Percentiles rank a stretch among this genome's conserved stretches.
These are phyloP conservation scores for Grus americana DNA, from an alignment of 2,113 vertebrate species.

Conservation along the genomic window DNA sequence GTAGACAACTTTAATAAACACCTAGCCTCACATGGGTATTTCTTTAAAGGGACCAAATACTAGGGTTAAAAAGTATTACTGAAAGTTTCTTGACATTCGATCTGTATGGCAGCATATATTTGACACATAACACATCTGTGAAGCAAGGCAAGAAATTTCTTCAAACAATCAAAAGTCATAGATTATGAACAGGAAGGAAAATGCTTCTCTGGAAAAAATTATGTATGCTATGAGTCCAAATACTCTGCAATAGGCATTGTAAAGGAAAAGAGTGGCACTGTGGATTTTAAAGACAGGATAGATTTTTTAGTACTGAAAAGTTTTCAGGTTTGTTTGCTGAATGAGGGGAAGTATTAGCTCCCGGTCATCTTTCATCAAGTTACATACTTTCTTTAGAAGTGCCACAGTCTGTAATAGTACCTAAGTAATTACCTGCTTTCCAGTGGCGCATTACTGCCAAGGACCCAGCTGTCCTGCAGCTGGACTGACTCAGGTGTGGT, in stretches of 20 bases:
- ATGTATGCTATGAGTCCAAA: not conserved
- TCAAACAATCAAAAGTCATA: not conserved
- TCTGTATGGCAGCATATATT: not conserved
- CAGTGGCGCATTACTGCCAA: constrained; percentile 98
- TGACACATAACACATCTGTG: not conserved
- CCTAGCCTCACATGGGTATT: not conserved
- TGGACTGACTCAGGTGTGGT: constrained; percentile 99
- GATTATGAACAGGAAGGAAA: not conserved
- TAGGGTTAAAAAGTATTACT: not conserved
- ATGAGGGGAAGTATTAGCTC: not conserved
- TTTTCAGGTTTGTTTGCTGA: not conserved
- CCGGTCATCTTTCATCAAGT: not conserved
- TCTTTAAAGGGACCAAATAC: not conserved
- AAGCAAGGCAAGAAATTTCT: not conserved
- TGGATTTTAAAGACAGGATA: not conserved
- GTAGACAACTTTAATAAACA: not conserved
- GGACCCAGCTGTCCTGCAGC: constrained; percentile 99
- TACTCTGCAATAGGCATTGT: not conserved
- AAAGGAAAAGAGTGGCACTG: not conserved
- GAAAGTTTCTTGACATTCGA: not conserved
- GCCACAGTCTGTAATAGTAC: not conserved
- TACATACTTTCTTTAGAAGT: not conserved
- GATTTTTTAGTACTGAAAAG: not conserved
- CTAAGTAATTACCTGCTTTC: constrained; percentile 90
- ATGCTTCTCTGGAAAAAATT: not conserved